Evolutionary conservation across 1,140 invertebrate species (phyloP).

Genomic region (Aphelinus certus): DNA sequence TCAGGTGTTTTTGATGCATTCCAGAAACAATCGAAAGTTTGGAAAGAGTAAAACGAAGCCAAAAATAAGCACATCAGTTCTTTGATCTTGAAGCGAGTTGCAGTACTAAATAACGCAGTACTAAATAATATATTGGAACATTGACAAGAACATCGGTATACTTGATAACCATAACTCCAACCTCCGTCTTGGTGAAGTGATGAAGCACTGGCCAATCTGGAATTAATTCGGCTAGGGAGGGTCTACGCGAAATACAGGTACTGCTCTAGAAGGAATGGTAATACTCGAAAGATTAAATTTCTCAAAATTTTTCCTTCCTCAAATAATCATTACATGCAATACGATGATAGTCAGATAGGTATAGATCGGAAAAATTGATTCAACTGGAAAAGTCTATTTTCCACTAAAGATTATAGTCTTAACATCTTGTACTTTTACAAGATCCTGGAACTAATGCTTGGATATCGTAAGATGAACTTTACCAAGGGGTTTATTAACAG

Average conservation of each 20-base stretch:
- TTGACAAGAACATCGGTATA: conserved; percentile 32
- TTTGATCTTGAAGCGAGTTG: conserved; percentile 2
- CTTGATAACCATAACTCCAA: conserved; percentile 64
- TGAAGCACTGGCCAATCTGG: conserved; percentile 95
- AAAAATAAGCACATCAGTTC: conserved; percentile 14
- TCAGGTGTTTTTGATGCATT: neutral
- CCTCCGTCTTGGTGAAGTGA: conserved; percentile 82
- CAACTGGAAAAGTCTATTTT: too few relatives aligned
- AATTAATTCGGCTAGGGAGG: conserved; percentile 92
- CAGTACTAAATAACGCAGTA: neutral
- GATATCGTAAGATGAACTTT: too few relatives aligned
- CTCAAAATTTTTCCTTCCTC: too few relatives aligned
- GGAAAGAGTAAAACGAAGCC: neutral
- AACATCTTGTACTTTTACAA: too few relatives aligned
- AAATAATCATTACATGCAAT: too few relatives aligned
- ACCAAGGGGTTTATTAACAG: too few relatives aligned
- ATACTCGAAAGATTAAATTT: too few relatives aligned
- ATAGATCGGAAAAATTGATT: too few relatives aligned
- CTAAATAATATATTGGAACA: conserved; percentile 31
- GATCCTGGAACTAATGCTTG: too few relatives aligned
- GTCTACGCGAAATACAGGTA: conserved; percentile 77
- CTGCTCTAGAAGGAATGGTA: conserved; percentile 62
- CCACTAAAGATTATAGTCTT: too few relatives aligned
- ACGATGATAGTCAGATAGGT: too few relatives aligned
- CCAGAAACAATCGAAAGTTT: neutral